These are phyloP conservation scores for Chlorodrepanis virens DNA, from an alignment of 2,113 vertebrate species.

Conservation along the genomic window DNA sequence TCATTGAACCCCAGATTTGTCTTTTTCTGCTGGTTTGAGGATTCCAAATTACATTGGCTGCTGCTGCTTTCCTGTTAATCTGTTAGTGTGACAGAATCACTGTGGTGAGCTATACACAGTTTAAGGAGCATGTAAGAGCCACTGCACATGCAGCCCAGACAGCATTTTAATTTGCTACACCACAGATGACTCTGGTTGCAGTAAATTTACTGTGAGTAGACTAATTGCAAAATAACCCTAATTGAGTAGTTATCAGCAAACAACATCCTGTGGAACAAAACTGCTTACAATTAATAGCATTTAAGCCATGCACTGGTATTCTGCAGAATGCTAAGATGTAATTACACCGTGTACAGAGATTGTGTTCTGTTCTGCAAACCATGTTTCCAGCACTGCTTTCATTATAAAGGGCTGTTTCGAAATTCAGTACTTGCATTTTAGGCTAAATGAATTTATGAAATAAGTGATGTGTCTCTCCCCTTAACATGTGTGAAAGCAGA, in stretches of 20 bases:
- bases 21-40: not conserved
- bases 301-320: conserved; percentile 70
- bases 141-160: conserved; percentile 21
- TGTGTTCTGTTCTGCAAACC: conserved; percentile 54
- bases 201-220: conserved; percentile 79
- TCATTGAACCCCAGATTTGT: not conserved
- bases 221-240: conserved; percentile 83
- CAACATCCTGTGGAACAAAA: conserved; percentile 77
- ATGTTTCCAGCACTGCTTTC: conserved; percentile 41
- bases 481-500: not conserved
- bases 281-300: conserved; percentile 77
- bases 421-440: conserved; percentile 15
- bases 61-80: not conserved
- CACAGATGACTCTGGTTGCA: conserved; percentile 64
- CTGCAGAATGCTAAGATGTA: conserved; percentile 64
- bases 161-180: conserved; percentile 63
- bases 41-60: not conserved
- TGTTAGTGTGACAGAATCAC: not conserved
- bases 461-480: not conserved
- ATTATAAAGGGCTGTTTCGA: not conserved
- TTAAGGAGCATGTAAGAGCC: conserved; percentile 52
- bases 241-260: conserved; percentile 79
- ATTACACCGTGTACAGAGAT: conserved; percentile 65
- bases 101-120: not conserved
- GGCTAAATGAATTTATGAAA: not conserved